A percentile compares a stretch with the other conserved stretches of the same genome.
Evolutionary conservation across 2,797 vertebrate species (phyloP).

Genomic region (Alectoris magna): DNA sequence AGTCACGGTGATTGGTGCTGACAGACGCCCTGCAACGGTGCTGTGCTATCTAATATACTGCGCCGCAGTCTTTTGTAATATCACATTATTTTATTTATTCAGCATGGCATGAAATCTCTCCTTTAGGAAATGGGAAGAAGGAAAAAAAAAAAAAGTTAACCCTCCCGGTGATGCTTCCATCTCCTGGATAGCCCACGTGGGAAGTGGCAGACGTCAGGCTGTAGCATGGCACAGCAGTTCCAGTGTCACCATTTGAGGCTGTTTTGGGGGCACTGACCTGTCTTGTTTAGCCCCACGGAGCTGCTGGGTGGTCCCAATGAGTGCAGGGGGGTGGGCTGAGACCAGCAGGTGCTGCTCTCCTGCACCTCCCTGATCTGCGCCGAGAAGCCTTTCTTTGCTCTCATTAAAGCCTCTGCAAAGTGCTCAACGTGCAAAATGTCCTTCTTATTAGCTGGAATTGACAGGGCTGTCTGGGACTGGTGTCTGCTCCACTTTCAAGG

Average conservation of each 20-base stretch:
- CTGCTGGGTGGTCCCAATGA: rapidly evolving
- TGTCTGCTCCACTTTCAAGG: background rate
- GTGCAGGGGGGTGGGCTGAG: background rate
- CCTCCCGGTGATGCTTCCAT: background rate
- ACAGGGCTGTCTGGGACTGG: background rate
- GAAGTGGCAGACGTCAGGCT: background rate
- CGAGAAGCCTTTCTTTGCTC: background rate
- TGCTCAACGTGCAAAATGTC: slow-evolving; percentile 46
- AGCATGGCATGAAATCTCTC: slow-evolving; percentile 45
- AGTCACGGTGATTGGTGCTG: slow-evolving; percentile 64
- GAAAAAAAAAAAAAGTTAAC: background rate
- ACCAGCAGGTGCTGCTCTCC: background rate
- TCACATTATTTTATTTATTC: slow-evolving; percentile 57
- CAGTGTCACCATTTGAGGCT: background rate
- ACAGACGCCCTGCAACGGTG: slow-evolving; percentile 29
- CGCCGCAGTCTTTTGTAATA: slow-evolving; percentile 23
- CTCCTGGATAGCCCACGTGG: rapidly evolving
- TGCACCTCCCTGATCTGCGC: background rate
- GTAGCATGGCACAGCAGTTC: rapidly evolving
- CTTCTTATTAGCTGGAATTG: slow-evolving; percentile 47
- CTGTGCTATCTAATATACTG: slow-evolving; percentile 18
- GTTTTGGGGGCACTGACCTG: background rate
- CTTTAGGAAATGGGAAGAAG: background rate
- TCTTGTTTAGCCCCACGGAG: background rate
- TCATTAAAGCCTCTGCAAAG: slow-evolving; percentile 20